phyloP scores from a whole-genome alignment of 1,140 invertebrate genomes.

The Cherax destructor region DNA sequence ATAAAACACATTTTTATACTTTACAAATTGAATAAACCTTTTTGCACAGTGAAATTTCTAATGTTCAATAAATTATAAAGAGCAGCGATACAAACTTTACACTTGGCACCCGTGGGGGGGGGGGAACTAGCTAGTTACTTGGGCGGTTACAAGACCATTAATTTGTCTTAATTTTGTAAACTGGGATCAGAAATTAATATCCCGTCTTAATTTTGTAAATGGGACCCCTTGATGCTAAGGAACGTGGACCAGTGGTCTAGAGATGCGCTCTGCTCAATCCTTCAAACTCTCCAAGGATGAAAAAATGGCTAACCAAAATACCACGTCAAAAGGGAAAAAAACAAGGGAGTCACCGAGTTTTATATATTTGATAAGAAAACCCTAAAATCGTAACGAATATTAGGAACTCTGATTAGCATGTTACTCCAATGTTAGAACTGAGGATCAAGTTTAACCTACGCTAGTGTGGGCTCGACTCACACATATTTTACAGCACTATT shows the following conservation, averaged over 20 bases:
- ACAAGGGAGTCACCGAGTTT: not conserved
- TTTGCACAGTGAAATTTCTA: too few species aligned
- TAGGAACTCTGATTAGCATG: slow-evolving; percentile 3
- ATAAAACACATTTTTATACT: too few species aligned
- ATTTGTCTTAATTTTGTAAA: not conserved
- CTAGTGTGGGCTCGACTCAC: not conserved
- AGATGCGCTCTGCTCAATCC: not conserved
- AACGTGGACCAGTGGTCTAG: not conserved
- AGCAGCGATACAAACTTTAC: too few species aligned
- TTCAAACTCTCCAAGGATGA: not conserved
- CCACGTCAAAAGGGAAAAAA: not conserved
- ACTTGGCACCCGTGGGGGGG: too few species aligned
- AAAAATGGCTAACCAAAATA: not conserved
- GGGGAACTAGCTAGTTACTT: not conserved
- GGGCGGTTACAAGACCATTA: not conserved
- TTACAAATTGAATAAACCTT: too few species aligned
- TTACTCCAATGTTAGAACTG: not conserved
- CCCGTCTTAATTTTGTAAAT: not conserved
- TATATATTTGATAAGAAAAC: slow-evolving; percentile 1
- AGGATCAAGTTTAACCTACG: not conserved
- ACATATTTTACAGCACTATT: not conserved
- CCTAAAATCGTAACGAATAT: slow-evolving; percentile 4
- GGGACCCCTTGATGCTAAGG: not conserved
- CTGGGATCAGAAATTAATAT: not conserved
- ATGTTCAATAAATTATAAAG: too few species aligned